Base-by-base conservation (phyloP, 2,113 vertebrate species). In the Syngnathus scovelli region DNA sequence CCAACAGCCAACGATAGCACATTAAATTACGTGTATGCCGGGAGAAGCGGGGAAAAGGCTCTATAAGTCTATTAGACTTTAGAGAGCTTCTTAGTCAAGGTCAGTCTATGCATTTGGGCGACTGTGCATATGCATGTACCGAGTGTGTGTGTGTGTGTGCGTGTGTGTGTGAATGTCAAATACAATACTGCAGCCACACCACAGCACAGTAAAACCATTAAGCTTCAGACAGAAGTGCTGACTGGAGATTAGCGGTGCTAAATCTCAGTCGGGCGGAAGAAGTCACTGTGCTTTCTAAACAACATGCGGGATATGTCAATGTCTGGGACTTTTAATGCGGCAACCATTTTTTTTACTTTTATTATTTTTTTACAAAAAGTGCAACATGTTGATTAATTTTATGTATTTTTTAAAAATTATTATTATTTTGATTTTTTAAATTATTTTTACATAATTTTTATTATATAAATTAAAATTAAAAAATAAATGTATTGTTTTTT, bases 61-160 rank as follows among this genome's bases (percentile, higher is more conserved):
- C 62, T 70, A 74, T 79, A 86, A 84, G 78, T 85, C 85, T 77
- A 78, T 78, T 82, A 74, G 52, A 77, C 68, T 79, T 69, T 82
- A 59, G 71, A 80, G 76, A 86, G 79, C 79, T 81, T 83, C 83
- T 87, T 83, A 79, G 81, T 75, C 81, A 86, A 85, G 78, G 81
- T 85, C 81, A 84, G 80, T 89, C 79, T 61, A 43, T 58, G 69
- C 52, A 52, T 49, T 66, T 70, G 74, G 66, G 63, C 71, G 66
- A 64, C 39, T 39, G 60, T 77, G 66, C 63, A 83, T 78, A 72
- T 61, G 64, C 75, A 54, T 67, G 69, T 60, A 48, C 3, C 36
- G 36, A 21, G 58, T 67, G 39, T 71, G 65, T 55, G 21, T 4
- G 58, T 67, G 69, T 60, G 61, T 66, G 37, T 71, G 21, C 55